A percentile compares a stretch with the other conserved stretches of the same genome.
Conservation (phyloP, 2,797 vertebrate species). For the Sebastes nivosus region DNA sequence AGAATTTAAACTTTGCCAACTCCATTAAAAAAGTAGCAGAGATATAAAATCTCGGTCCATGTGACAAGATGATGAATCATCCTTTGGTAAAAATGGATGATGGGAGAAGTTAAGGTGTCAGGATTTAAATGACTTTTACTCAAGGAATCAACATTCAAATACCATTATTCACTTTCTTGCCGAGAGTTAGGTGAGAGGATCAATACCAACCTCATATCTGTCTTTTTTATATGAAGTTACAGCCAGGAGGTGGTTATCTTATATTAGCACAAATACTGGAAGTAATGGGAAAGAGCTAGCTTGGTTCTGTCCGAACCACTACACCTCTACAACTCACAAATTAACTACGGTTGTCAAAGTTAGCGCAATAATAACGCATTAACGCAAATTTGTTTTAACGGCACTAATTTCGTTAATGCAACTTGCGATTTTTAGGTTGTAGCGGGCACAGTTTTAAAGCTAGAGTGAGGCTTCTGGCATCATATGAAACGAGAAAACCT, state of each 20-base stretch:
- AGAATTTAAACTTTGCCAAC: slow-evolving; percentile 13
- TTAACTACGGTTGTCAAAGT: neutral
- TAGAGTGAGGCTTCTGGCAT: too few species aligned
- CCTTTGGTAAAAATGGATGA: neutral
- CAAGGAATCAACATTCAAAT: neutral
- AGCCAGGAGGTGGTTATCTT: neutral
- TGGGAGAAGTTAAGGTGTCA: neutral
- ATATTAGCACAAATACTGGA: neutral
- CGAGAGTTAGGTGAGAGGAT: neutral
- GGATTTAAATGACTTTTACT: neutral
- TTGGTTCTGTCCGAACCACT: neutral
- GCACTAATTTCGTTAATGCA: too few species aligned
- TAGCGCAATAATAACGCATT: too few species aligned
- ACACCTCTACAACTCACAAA: neutral
- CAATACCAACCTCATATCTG: neutral
- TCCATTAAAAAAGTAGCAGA: slow-evolving; percentile 9
- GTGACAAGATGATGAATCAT: neutral
- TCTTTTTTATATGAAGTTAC: neutral
- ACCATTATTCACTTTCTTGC: neutral
- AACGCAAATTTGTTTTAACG: too few species aligned
- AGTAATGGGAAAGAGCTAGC: neutral
- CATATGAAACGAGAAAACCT: too few species aligned
- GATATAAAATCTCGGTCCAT: neutral
- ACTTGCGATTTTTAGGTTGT: too few species aligned
- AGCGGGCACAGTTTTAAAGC: too few species aligned